These are phyloP conservation scores for Menura novaehollandiae DNA, from an alignment of 2,113 vertebrate species.

Conservation along the genomic window DNA sequence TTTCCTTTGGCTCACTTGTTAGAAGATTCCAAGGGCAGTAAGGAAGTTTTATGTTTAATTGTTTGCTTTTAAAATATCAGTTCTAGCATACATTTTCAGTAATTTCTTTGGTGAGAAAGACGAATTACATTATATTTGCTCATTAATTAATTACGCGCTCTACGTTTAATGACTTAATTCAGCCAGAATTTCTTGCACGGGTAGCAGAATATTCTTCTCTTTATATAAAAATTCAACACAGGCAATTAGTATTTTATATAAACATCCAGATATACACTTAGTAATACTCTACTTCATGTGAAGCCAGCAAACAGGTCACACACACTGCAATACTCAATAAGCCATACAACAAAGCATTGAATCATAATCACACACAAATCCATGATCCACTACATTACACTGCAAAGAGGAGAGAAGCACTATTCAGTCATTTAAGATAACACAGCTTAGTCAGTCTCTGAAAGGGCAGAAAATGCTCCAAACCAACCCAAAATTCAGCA, in stretches of 20 bases:
- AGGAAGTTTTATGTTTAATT: slow-evolving; percentile 45
- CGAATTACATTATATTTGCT: background rate
- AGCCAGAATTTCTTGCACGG: background rate
- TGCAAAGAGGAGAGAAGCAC: background rate
- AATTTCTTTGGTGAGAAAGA: background rate
- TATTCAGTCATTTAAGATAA: background rate
- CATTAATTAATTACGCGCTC: background rate
- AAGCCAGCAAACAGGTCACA: background rate
- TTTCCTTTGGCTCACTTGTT: slow-evolving; percentile 56
- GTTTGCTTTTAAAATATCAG: background rate
- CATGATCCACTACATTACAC: background rate
- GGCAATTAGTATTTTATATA: background rate
- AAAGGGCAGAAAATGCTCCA: background rate
- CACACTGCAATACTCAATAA: background rate
- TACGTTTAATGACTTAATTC: background rate
- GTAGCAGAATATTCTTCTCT: background rate
- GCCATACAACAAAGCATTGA: background rate
- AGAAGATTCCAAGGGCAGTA: slow-evolving; percentile 42
- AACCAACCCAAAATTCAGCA: background rate
- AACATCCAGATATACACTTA: background rate
- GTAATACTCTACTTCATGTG: background rate
- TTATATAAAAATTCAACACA: background rate
- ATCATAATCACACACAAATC: background rate
- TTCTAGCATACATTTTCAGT: background rate
- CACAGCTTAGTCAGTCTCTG: background rate